A percentile compares a stretch with the other conserved stretches of the same genome.
phyloP scores from a whole-genome alignment of 2,797 vertebrate species.

The Danio tinwini region DNA sequence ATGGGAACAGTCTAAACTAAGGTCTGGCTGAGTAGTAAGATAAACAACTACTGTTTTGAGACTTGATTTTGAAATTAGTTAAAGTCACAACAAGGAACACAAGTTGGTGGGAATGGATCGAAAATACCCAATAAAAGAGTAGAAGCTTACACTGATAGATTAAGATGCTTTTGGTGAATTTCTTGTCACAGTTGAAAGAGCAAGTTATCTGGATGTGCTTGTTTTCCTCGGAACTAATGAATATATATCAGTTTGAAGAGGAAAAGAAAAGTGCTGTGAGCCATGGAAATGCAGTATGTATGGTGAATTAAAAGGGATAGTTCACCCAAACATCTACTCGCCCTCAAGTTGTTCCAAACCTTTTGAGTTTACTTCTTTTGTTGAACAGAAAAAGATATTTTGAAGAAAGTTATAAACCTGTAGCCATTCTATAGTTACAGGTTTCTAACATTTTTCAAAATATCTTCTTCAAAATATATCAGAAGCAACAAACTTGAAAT shows the following conservation, averaged over 20 bases:
- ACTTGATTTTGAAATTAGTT: slow-evolving; percentile 9
- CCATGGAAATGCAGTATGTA: slow-evolving; percentile 32
- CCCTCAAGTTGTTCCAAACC: too few relatives aligned
- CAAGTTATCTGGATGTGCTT: neutral
- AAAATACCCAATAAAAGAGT: neutral
- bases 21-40: neutral
- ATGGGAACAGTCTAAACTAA: slow-evolving; percentile 6
- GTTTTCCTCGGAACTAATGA: slow-evolving; percentile 10
- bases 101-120: neutral
- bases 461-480: too few relatives aligned
- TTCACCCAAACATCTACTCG: too few relatives aligned
- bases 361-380: too few relatives aligned
- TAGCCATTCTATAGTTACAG: too few relatives aligned
- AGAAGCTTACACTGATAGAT: neutral
- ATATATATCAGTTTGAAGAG: neutral
- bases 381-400: too few relatives aligned
- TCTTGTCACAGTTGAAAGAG: neutral
- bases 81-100: slow-evolving; percentile 10
- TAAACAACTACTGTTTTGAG: neutral
- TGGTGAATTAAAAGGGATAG: neutral
- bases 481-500: too few relatives aligned
- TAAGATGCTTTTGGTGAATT: neutral
- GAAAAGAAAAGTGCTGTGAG: slow-evolving; percentile 38
- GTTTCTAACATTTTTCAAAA: too few relatives aligned
- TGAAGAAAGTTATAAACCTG: too few relatives aligned